Evolutionary conservation across 2,113 vertebrate genomes (phyloP), one percentile per base, ranked within the genome.

Genomic region (Sphyrna mokarran): DNA sequence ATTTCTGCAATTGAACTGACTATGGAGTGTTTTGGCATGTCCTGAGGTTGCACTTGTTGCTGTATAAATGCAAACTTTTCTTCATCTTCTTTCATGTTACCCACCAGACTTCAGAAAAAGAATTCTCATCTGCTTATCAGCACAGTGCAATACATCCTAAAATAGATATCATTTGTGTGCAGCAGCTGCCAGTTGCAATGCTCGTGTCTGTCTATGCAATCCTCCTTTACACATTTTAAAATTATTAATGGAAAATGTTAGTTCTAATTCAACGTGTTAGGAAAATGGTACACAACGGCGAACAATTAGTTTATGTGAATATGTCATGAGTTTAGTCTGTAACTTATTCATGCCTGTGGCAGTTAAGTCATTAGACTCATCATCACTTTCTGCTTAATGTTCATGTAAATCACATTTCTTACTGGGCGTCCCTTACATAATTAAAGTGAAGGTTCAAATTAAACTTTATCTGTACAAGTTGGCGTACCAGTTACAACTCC

Each of bases 271-370:
- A 26, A 95, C 68, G 43, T 72, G 40, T 72, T 54, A 18, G 68
- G 66, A 95, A 72, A 76, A 70, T 95, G 94, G 33, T 95, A 48
- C 43, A 54, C 68, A 95, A 95, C 16, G 93, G 93, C 68, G 68
- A 95, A 69, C 69, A 70, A 72, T 72, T 13, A 10, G 37, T 76
- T 95, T 72, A 95, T 70, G 94, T 68, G 11, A 72, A 26, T 72
- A 95, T 70, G 69, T 95, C 94, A 95, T 48, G 68, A 48, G 37
- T 54, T 95, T 70, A 72, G 94, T 33, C 69, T 95, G 68, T 95
- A 95, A 95, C 68, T 95, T 68, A 95, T 72, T 95, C 69, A 70
- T 33, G 10, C 94, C 94, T 72, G 0, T 95, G 94, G 94, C 43
- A 95, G 40, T 70, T 7, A 69, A 95, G 26, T 76, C 94, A 95